Base-by-base conservation (phyloP, 23 tunicate genomes). In the Ciona savignyi region DNA sequence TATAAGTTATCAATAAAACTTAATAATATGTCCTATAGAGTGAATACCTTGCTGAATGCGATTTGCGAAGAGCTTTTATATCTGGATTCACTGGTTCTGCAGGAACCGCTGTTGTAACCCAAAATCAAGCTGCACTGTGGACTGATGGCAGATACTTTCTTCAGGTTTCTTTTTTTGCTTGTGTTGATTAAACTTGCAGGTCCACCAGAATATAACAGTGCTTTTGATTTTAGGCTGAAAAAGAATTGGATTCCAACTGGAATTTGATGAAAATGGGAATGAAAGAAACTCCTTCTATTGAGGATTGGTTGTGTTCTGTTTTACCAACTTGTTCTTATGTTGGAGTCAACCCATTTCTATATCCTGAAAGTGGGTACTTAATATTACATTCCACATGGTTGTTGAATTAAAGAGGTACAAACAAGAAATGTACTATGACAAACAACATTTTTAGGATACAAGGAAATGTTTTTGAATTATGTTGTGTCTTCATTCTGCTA, bases 11-110 rank as follows among this genome's bases (percentile, higher is more conserved):
- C n/a, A n/a, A n/a, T n/a, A n/a, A n/a, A n/a, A n/a, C n/a, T n/a
- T n/a, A n/a, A n/a, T n/a, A n/a, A 42, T n/a, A 49, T 51, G 15
- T 21, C 35, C 35, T 70, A 9, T 51, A 85, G 91, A 91, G 97
- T 85, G 97, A 91, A 79, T 91, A 91, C 66, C 81, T 93, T 2
- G 99, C 96, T 24, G 68, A 72, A 0, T 78, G 88, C 66, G 99
- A 95, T 73, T 61, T 68, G 25, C 64, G 99, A 49, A 60, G 96
- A 30, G 69, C 80, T 3, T 84, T 61, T 76, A 51, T 95, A 25
- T 83, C 96, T 1, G 96, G 96, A 35, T 95, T 95, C 42, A 88
- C 96, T 68, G 99, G 99, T n/a, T 95, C 99, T 21, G 99, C 99
- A 29, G 99, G 99, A 34, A 95, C 99, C 28, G 99, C 99, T 27